Percentiles rank a stretch among this genome's conserved stretches.
Conservation (phyloP, 2,888 invertebrate genomes). For the Macrophya alboannulata region DNA sequence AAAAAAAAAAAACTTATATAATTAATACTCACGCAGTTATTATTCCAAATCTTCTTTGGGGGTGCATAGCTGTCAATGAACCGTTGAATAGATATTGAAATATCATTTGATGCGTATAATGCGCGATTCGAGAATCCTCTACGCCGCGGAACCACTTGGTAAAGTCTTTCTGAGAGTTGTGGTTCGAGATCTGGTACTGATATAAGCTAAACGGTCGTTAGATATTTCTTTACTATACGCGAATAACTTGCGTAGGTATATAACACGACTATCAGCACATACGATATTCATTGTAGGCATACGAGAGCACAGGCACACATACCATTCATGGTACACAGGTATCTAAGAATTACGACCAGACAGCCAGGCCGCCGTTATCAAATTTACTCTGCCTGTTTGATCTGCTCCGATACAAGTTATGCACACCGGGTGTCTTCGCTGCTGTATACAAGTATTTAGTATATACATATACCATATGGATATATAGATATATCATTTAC, state of each 20-base stretch:
- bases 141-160: conserved; percentile 20
- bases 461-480: not conserved
- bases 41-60: not conserved
- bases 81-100: not conserved
- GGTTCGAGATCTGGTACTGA: conserved; percentile 25
- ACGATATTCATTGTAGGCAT: conserved; percentile 19
- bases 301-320: not conserved
- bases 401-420: conserved; percentile 44
- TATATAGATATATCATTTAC: conserved; percentile 7
- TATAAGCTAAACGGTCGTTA: conserved; percentile 19
- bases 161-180: conserved; percentile 23
- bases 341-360: conserved; percentile 54
- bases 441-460: not conserved
- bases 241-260: conserved; percentile 28
- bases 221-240: conserved; percentile 32
- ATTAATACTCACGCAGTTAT: not conserved
- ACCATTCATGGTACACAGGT: conserved; percentile 45
- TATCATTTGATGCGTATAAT: not conserved
- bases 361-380: conserved; percentile 54
- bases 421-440: not conserved
- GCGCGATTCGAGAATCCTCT: not conserved
- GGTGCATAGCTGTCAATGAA: not conserved
- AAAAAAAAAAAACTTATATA: not conserved
- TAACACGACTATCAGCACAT: not conserved
- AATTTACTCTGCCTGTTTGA: conserved; percentile 56